phyloP scores from a whole-genome alignment of 1,140 invertebrate species.

The Campoletis sonorensis region DNA sequence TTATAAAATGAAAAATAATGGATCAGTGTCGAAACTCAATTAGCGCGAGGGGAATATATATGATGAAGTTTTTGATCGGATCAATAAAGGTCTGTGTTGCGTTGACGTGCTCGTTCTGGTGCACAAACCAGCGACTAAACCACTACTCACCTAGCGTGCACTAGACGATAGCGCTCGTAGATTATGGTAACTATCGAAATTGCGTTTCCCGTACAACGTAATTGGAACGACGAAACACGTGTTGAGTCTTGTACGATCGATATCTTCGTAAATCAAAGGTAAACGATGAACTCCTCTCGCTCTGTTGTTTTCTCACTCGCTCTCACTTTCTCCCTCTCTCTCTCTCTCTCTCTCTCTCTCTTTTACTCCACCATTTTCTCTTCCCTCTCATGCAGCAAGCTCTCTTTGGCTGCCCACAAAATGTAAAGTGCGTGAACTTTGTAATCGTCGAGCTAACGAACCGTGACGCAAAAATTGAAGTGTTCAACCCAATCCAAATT shows the following conservation, averaged over 20 bases:
- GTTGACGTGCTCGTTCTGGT: neutral
- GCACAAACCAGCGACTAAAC: constrained; percentile 36
- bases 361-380: neutral
- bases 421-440: constrained; percentile 3
- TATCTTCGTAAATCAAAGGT: constrained; percentile 45
- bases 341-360: neutral
- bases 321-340: neutral
- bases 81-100: constrained; percentile 27
- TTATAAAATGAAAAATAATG: neutral
- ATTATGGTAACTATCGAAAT: constrained; percentile 51
- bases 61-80: constrained; percentile 29
- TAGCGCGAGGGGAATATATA: neutral
- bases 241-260: constrained; percentile 47
- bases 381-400: neutral
- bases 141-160: constrained; percentile 36
- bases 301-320: neutral
- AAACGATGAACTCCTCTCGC: constrained; percentile 29
- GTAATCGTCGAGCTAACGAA: neutral
- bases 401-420: neutral
- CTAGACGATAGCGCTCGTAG: constrained; percentile 37
- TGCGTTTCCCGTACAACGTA: constrained; percentile 51
- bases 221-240: constrained; percentile 45
- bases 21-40: neutral
- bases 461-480: neutral
- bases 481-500: neutral